Percentiles rank a stretch among this genome's conserved stretches.
Conservation (phyloP, 2,797 vertebrate species). For the Anabacerthia variegaticeps region DNA sequence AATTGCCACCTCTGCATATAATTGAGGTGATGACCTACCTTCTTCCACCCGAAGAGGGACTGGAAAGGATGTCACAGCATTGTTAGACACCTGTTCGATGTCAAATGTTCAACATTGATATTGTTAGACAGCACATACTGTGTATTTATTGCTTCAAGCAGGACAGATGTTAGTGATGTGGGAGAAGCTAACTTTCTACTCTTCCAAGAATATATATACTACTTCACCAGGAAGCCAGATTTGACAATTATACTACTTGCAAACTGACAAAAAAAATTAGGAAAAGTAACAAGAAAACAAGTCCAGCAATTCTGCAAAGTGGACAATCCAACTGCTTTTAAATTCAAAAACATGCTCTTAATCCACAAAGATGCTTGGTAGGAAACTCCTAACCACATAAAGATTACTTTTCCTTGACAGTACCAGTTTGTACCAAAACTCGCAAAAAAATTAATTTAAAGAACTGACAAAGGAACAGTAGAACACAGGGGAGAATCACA, state of each 20-base stretch:
- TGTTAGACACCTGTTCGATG: background rate
- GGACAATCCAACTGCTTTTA: background rate
- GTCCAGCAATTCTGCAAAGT: background rate
- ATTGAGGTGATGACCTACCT: slow-evolving; percentile 47
- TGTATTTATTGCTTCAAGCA: background rate
- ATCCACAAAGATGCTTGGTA: background rate
- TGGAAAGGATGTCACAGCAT: background rate
- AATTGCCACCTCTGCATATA: background rate
- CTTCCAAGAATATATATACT: background rate
- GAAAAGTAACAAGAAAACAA: background rate
- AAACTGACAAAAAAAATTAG: background rate
- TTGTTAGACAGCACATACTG: background rate
- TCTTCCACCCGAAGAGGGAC: background rate
- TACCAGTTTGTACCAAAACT: background rate
- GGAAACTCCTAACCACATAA: background rate
- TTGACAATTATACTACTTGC: background rate
- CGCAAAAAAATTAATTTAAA: background rate
- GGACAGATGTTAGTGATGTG: background rate
- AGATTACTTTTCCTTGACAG: background rate
- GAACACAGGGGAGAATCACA: background rate
- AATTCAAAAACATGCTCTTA: background rate
- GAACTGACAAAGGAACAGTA: background rate
- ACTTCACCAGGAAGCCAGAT: background rate
- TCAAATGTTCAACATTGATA: background rate
- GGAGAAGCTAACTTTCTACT: background rate